Evolutionary conservation across 1,140 invertebrate genomes (phyloP), one percentile per base, ranked within the genome.

Genomic region (Eciton burchellii): DNA sequence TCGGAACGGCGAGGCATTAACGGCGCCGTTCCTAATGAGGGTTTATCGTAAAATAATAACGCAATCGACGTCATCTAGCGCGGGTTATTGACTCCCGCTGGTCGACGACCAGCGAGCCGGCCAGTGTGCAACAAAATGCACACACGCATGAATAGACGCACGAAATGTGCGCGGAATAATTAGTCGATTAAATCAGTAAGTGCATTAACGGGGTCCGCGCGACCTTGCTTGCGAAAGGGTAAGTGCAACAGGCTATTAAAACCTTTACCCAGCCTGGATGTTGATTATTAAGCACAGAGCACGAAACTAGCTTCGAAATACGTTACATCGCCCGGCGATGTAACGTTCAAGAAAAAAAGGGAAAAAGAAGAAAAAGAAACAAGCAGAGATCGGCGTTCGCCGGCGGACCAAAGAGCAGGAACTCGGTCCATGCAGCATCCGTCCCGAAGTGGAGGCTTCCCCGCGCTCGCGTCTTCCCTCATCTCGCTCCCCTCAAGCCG

Each of bases 61-160:
- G 35, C 54, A 41, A 60, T 35, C 29, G 56, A 54, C 54, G 1
- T 45, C 73, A 19, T 65, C 21, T 49, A 56, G 24, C 35, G n/a
- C 57, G 66, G 84, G 74, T 87, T 87, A 87, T 87, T 87, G 82
- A 87, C 82, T 76, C 49, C 56, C 49, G 35, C 35, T n/a, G 24
- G 24, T 16, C n/a, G 63, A 60, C 60, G 81, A 73, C 21, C 56
- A 81, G 57, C 41, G 26, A 35, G 16, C 4, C 35, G 66, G 45
- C 21, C 3, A 24, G 56, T 57, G 29, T 45, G 74, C 24, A 66
- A 81, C 52, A 71, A 81, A 73, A 52, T 1, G 19, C 52, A 19
- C 41, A 43, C 35, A 35, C 35, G 35, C 35, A 35, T 6, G 6
- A 2, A 35, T 6, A 35, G 2, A 35, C 35, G 6, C 35, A 3